Conservation (phyloP, 2,888 invertebrate species). For the Dioctria rufipes region DNA sequence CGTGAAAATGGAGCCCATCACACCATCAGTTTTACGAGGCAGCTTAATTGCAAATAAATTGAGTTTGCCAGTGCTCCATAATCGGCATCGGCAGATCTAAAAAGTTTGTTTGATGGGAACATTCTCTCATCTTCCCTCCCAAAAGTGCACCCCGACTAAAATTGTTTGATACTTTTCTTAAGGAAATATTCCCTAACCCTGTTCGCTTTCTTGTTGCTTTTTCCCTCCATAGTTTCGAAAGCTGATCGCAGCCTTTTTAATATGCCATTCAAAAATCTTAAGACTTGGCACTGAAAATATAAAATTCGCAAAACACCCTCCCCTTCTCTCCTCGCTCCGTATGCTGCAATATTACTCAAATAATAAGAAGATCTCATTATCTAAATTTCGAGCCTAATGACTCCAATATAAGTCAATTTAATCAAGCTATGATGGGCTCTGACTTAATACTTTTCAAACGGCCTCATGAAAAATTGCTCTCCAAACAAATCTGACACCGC, state of each 20-base stretch:
- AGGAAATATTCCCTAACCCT: too few relatives aligned
- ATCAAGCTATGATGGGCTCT: slow-evolving; percentile 13
- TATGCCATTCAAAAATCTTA: too few relatives aligned
- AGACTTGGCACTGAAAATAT: too few relatives aligned
- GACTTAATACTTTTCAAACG: slow-evolving; percentile 23
- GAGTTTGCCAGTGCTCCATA: slow-evolving; percentile 63
- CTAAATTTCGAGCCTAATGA: neutral
- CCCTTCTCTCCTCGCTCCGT: neutral
- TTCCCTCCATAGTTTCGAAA: too few relatives aligned
- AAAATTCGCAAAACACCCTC: too few relatives aligned
- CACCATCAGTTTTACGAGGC: slow-evolving; percentile 55
- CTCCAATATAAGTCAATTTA: slow-evolving; percentile 41
- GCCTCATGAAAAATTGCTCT: slow-evolving; percentile 48
- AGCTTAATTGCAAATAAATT: slow-evolving; percentile 71
- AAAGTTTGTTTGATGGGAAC: slow-evolving; percentile 38
- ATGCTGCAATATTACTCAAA: too few relatives aligned
- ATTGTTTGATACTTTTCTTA: too few relatives aligned
- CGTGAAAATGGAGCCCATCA: slow-evolving; percentile 50
- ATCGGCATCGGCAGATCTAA: slow-evolving; percentile 5
- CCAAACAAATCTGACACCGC: slow-evolving; percentile 49
- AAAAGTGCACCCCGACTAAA: too few relatives aligned
- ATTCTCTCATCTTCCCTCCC: too few relatives aligned
- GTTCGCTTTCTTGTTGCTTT: too few relatives aligned
- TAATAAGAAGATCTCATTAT: neutral
- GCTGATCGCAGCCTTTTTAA: too few relatives aligned